Evolutionary conservation across 2,888 invertebrate genomes (phyloP).

Genomic region (Torymus auratus): DNA sequence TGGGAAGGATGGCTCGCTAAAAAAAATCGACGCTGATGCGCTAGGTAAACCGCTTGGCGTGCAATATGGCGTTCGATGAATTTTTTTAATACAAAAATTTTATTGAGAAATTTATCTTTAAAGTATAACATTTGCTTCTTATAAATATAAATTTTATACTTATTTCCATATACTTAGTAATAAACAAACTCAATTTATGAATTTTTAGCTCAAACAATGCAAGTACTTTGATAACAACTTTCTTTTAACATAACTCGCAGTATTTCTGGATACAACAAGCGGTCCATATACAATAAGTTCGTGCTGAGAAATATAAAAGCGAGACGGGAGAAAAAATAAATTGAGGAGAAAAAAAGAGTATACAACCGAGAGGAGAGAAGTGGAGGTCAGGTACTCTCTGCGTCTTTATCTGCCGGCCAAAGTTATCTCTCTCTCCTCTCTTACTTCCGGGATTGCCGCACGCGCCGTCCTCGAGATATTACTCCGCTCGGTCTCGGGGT

Average conservation of each 20-base stretch:
- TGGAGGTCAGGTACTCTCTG: constrained; percentile 60
- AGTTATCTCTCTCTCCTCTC: constrained; percentile 49
- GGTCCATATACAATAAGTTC: constrained; percentile 18
- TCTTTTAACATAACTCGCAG: not conserved
- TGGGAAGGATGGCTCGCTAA: constrained; percentile 12
- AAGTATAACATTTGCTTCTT: no score
- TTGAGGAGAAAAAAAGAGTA: constrained; percentile 49
- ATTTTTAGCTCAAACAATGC: not conserved
- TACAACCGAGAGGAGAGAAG: constrained; percentile 44
- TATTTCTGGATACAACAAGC: constrained; percentile 20
- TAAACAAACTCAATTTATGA: no score
- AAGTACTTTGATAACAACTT: not conserved
- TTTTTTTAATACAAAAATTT: no score
- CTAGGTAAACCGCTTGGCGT: no score
- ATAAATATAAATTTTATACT: no score
- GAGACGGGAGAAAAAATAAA: constrained; percentile 5
- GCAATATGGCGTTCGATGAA: no score
- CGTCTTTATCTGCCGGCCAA: constrained; percentile 62
- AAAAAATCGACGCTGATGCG: not conserved
- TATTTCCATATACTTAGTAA: no score
- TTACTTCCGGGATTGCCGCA: constrained; percentile 53
- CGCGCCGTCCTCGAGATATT: constrained; percentile 30
- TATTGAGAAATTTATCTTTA: no score
- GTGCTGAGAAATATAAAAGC: constrained; percentile 20
- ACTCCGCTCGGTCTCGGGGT: not conserved